phyloP scores from a whole-genome alignment of 1,140 invertebrate species.

The Achroia grisella region DNA sequence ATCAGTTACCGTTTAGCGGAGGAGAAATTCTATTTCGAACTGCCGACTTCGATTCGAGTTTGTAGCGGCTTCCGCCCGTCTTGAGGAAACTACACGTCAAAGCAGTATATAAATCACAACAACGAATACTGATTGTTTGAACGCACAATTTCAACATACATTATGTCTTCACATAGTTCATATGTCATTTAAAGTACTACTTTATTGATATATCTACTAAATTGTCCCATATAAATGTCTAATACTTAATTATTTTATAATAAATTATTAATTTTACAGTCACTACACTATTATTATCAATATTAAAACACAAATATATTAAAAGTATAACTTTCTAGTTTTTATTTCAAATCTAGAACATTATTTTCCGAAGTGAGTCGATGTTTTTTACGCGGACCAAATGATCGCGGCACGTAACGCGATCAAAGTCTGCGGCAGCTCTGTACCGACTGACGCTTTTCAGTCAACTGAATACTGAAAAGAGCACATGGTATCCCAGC shows the following conservation, averaged over 20 bases:
- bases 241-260: too few species aligned
- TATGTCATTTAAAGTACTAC: background rate
- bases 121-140: constrained; percentile 13
- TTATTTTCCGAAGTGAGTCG: constrained; percentile 19
- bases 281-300: too few species aligned
- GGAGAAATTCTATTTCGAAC: constrained; percentile 4
- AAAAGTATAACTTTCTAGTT: too few species aligned
- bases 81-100: constrained; percentile 27
- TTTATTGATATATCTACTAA: too few species aligned
- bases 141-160: constrained; percentile 12
- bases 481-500: constrained; percentile 30
- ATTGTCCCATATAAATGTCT: too few species aligned
- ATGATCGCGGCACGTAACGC: constrained; percentile 9
- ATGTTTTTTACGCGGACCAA: constrained; percentile 49
- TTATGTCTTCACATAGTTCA: constrained; percentile 12
- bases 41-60: constrained; percentile 19
- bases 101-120: constrained; percentile 8
- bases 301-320: too few species aligned
- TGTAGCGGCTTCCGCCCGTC: background rate
- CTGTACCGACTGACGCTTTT: constrained; percentile 36
- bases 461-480: constrained; percentile 35
- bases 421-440: constrained; percentile 18
- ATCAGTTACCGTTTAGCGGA: constrained; percentile 7
- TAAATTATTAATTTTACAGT: too few species aligned
- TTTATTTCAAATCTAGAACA: background rate